A percentile compares a stretch with the other conserved stretches of the same genome.
Conservation (phyloP, 1,140 invertebrate genomes). For the Scaptomyza montana region DNA sequence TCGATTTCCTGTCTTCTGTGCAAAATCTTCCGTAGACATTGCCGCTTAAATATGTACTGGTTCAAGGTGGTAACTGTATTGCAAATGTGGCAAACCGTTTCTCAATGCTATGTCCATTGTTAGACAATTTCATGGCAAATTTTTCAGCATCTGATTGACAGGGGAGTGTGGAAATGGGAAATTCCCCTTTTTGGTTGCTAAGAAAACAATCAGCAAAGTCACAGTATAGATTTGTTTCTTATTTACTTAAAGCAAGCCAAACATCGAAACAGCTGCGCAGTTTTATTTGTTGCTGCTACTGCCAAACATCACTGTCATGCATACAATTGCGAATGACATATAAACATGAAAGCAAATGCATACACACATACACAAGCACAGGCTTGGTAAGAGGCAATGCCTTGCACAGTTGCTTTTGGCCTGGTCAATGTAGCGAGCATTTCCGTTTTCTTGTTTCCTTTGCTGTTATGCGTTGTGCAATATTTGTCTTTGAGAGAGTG, state of each 20-base stretch:
- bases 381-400: constrained; percentile 17
- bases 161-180: constrained; percentile 21
- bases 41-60: constrained; percentile 60
- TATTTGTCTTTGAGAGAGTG: constrained; percentile 79
- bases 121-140: constrained; percentile 79
- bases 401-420: constrained; percentile 18
- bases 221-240: constrained; percentile 72
- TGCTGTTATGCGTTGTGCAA: constrained; percentile 42
- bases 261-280: constrained; percentile 66
- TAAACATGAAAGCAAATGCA: constrained; percentile 57
- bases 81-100: constrained; percentile 33
- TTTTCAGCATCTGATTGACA: constrained; percentile 61
- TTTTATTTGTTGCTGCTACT: constrained; percentile 62
- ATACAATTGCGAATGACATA: constrained; percentile 79
- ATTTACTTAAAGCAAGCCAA: constrained; percentile 59
- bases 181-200: constrained; percentile 5
- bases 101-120: constrained; percentile 69
- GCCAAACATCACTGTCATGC: constrained; percentile 74
- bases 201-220: constrained; percentile 54
- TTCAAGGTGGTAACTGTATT: constrained; percentile 42
- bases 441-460: constrained; percentile 64
- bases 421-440: constrained; percentile 72
- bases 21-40: constrained; percentile 68
- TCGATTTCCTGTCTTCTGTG: constrained; percentile 57
- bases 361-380: constrained; percentile 4